Conservation (phyloP, 2,113 vertebrate genomes). For the Alligator sinensis region DNA sequence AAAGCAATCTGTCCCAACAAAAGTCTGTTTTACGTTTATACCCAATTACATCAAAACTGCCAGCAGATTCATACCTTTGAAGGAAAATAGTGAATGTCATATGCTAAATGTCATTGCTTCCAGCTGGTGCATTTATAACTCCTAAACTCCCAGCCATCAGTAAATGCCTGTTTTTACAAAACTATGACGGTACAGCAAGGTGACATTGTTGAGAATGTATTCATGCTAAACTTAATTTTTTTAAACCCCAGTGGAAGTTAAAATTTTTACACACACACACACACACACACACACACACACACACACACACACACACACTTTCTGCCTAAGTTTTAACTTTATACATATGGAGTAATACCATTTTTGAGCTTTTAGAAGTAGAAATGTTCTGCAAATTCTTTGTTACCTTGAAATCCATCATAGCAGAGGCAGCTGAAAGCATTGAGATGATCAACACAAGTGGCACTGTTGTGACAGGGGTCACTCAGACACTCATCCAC, state of each 20-base stretch:
- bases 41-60: background rate
- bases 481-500: slow-evolving; percentile 84
- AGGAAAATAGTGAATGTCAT: background rate
- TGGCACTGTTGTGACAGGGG: slow-evolving; percentile 79
- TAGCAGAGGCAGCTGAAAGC: slow-evolving; percentile 82
- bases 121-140: background rate
- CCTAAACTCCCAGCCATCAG: background rate
- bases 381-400: background rate
- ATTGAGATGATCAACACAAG: slow-evolving; percentile 80
- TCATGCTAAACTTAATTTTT: background rate
- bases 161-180: background rate
- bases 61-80: background rate
- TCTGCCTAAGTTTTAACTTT: background rate
- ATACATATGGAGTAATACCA: background rate
- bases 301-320: background rate
- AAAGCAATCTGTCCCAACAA: background rate
- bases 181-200: background rate
- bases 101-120: background rate
- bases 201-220: background rate
- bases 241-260: background rate
- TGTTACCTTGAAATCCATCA: slow-evolving; percentile 81
- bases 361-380: background rate
- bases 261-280: background rate
- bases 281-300: no score
- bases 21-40: background rate